These are phyloP conservation scores for Sprattus sprattus DNA, from an alignment of 2,113 vertebrate genomes.

Conservation along the genomic window DNA sequence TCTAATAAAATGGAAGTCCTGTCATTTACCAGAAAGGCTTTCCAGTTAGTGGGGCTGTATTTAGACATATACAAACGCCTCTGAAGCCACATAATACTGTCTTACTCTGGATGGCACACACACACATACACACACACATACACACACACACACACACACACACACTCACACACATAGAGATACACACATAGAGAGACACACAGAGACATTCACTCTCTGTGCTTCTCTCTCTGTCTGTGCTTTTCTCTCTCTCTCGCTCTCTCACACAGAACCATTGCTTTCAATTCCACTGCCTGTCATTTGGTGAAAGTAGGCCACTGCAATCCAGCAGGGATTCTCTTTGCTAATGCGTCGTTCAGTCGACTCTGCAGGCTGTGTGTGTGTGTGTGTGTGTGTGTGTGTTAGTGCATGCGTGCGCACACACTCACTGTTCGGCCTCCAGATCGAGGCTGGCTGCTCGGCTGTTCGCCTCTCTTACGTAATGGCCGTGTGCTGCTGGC, in stretches of 20 bases:
- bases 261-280: constrained; percentile 48
- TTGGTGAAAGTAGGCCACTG: constrained; percentile 73
- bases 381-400: constrained; percentile 28
- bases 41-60: not conserved
- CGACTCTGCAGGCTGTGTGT: constrained; percentile 40
- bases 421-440: not conserved
- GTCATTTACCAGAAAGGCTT: constrained; percentile 1
- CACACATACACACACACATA: not conserved
- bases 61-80: not conserved
- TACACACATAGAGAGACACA: not conserved
- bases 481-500: constrained; percentile 59
- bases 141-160: not conserved
- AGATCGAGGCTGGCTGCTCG: constrained; percentile 17
- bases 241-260: not conserved
- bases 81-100: not conserved
- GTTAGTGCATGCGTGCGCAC: constrained; percentile 30
- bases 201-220: constrained; percentile 32
- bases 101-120: not conserved
- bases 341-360: constrained; percentile 58
- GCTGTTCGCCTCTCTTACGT: constrained; percentile 56
- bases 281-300: constrained; percentile 59
- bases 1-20: not conserved
- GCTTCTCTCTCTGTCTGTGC: constrained; percentile 37
- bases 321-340: constrained; percentile 68
- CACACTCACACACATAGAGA: not conserved